Conservation (phyloP, 2,888 invertebrate species). For the Lordiphosa andalusiaca region DNA sequence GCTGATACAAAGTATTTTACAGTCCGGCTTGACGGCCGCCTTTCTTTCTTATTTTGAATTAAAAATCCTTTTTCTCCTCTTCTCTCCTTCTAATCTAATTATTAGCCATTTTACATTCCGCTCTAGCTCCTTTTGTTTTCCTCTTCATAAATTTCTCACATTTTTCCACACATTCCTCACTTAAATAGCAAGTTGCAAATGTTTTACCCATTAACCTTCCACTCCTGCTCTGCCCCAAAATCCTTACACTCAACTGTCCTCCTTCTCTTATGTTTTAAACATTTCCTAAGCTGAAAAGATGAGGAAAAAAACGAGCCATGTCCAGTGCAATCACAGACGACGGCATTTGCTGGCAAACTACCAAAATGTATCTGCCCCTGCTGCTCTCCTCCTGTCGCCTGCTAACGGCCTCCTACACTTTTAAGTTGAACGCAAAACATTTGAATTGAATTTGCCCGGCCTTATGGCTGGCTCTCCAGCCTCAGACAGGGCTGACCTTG, state of each 20-base stretch:
- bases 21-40: too few relatives aligned
- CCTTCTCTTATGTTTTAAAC: conserved; percentile 67
- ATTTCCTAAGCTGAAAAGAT: conserved; percentile 45
- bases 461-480: conserved; percentile 58
- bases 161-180: not conserved
- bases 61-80: too few relatives aligned
- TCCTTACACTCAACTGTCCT: conserved; percentile 22
- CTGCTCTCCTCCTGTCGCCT: conserved; percentile 1
- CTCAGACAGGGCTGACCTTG: conserved; percentile 62
- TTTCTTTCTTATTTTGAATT: too few relatives aligned
- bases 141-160: conserved; percentile 9
- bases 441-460: conserved; percentile 68
- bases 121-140: not conserved
- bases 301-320: conserved; percentile 54
- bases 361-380: conserved; percentile 65
- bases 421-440: conserved; percentile 52
- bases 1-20: too few relatives aligned
- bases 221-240: conserved; percentile 7
- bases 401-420: conserved; percentile 13
- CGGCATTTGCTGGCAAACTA: conserved; percentile 62
- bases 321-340: conserved; percentile 61
- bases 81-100: too few relatives aligned
- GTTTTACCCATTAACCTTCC: conserved; percentile 30
- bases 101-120: too few relatives aligned
- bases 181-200: conserved; percentile 1